Base-by-base conservation (phyloP, 2,888 invertebrate genomes). In the Thyatira batis region DNA sequence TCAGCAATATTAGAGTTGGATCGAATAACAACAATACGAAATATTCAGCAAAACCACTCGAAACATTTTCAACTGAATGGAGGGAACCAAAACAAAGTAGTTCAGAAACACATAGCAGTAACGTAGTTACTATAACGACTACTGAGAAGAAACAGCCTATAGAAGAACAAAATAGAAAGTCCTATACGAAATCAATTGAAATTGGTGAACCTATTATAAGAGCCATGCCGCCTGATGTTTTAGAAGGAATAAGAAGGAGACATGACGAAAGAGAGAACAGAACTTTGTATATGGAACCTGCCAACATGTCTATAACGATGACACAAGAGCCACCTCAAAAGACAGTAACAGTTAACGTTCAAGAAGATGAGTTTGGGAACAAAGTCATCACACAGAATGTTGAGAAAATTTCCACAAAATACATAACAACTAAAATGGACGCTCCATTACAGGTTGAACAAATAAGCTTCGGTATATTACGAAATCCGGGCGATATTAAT, bases 101-200 rank as follows among this genome's bases (percentile, higher is more conserved):
- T 39, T 39, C 39, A 13, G 83, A 85, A 13, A 56, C 58, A 1
- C 75, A 80, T 45, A 77, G 67, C 25, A 82, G 71, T 53, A 92
- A 91, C 61, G 76, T 92, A n/a, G 89, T 93, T 25, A 92, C 92
- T 3, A 92, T 92, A 63, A 79, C 85, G 1, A 87, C 87, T 13
- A 83, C 78, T 54, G 87, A 91, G 53, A 91, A 91, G 63, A 74
- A 68, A 56, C 80, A 80, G 52, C 82, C 85, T 3, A 58, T 78
- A 33, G 85, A 86, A 61, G 77, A 83, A 57, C 67, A 70, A 20
- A 84, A 83, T 65, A 76, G 78, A 49, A 88, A 86, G 67, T 80
- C 85, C 5, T 92, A 87, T 57, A 92, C 89, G n/a, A 92, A 92
- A 65, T 91, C 91, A 20, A 92, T 92, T 57, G 92, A 92, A 68